Conservation (phyloP, 1,140 invertebrate genomes). For the Lordiphosa clarofinis region DNA sequence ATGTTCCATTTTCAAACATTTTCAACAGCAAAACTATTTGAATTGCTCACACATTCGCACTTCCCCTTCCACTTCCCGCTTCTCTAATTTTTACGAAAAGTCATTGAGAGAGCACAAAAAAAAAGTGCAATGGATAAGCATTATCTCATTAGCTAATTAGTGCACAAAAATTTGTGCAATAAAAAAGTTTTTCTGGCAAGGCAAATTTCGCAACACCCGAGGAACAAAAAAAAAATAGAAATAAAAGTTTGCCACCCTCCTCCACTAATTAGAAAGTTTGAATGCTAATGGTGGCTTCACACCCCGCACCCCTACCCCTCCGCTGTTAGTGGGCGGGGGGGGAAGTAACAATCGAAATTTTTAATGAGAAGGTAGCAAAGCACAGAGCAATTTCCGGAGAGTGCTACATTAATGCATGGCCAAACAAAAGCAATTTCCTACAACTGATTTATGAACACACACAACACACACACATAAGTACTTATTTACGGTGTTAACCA, state of each 20-base stretch:
- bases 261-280: constrained; percentile 69
- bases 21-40: constrained; percentile 23
- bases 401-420: constrained; percentile 34
- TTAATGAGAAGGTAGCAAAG: constrained; percentile 46
- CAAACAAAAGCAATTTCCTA: constrained; percentile 77
- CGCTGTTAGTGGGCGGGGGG: too few species aligned
- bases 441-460: constrained; percentile 69
- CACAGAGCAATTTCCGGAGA: constrained; percentile 56
- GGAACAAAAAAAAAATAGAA: constrained; percentile 13
- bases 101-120: constrained; percentile 33
- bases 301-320: background rate
- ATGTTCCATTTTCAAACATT: too few species aligned
- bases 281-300: constrained; percentile 47
- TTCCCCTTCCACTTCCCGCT: constrained; percentile 11
- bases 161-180: constrained; percentile 68
- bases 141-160: constrained; percentile 78
- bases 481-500: constrained; percentile 48
- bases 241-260: constrained; percentile 13
- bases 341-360: constrained; percentile 17
- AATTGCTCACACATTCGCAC: constrained; percentile 7
- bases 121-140: constrained; percentile 63
- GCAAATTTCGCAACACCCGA: constrained; percentile 17
- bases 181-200: constrained; percentile 54
- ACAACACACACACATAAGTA: constrained; percentile 38
- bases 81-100: constrained; percentile 30